Conservation (phyloP, 2,113 vertebrate species). For the Phylloscopus trochilus region DNA sequence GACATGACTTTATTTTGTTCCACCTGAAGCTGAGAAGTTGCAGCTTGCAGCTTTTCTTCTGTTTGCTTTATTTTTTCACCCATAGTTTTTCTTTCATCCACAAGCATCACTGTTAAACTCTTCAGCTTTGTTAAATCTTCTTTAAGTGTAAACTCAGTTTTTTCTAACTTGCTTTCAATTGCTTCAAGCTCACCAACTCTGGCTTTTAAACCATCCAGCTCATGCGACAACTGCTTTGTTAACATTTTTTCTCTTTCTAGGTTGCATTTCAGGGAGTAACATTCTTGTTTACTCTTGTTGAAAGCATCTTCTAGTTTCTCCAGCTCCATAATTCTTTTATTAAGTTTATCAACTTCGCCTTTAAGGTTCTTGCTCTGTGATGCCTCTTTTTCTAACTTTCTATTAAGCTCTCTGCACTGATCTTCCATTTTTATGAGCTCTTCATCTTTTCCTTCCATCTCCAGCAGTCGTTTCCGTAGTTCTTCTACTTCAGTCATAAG, state of each 20-base stretch:
- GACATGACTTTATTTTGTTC: conserved; percentile 92
- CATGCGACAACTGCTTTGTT: conserved; percentile 87
- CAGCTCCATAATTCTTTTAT: conserved; percentile 89
- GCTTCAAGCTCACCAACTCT: conserved; percentile 88
- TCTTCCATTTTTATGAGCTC: conserved; percentile 94
- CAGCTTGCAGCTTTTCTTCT: conserved; percentile 89
- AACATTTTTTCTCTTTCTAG: conserved; percentile 90
- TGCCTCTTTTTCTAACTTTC: conserved; percentile 90
- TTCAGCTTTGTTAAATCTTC: conserved; percentile 96
- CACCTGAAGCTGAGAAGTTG: conserved; percentile 86
- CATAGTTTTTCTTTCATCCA: conserved; percentile 92
- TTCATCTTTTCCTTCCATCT: conserved; percentile 98
- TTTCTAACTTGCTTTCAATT: conserved; percentile 85
- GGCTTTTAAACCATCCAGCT: conserved; percentile 87
- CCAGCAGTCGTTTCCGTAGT: conserved; percentile 88
- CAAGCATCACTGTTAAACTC: conserved; percentile 94
- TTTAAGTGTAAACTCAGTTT: conserved; percentile 88
- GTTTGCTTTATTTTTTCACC: conserved; percentile 91
- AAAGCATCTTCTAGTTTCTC: conserved; percentile 95
- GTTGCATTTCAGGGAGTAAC: conserved; percentile 85
- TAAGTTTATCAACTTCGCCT: conserved; percentile 90
- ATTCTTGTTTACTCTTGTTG: conserved; percentile 93
- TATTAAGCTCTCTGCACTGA: conserved; percentile 91
- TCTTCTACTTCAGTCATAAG: conserved; percentile 91
- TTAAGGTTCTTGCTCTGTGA: conserved; percentile 85